Percentiles rank a stretch among this genome's conserved stretches.
Conservation (phyloP, 2,888 invertebrate species). For the Fragum whitleyi region DNA sequence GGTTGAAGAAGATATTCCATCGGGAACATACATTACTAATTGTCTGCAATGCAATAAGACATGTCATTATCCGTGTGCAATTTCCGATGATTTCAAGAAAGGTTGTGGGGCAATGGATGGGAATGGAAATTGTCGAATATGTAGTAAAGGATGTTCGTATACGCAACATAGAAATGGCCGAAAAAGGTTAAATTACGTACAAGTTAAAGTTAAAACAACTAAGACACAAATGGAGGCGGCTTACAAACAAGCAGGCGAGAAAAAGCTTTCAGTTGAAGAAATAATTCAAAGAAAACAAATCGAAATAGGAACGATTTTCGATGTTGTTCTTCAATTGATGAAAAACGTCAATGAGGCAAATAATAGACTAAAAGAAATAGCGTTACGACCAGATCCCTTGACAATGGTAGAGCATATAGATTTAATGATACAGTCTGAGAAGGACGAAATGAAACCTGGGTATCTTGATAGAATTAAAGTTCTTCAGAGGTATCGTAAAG, state of each 20-base stretch:
- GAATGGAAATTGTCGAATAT: conserved; percentile 45
- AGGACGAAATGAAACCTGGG: conserved; percentile 43
- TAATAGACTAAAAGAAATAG: conserved; percentile 66
- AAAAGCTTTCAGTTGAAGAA: conserved; percentile 35
- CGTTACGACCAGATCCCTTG: conserved; percentile 69
- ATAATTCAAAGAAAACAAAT: conserved; percentile 33
- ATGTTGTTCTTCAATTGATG: conserved; percentile 51
- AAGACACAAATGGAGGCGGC: conserved; percentile 60
- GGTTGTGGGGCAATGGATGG: conserved; percentile 62
- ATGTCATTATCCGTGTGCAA: conserved; percentile 70
- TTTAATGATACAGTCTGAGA: conserved; percentile 70
- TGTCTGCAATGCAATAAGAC: conserved; percentile 71
- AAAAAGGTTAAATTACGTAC: conserved; percentile 32
- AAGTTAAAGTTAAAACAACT: conserved; percentile 54
- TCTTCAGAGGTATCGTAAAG: background rate
- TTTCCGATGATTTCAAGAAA: conserved; percentile 63
- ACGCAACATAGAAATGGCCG: conserved; percentile 44
- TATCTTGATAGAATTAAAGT: background rate
- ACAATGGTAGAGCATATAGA: conserved; percentile 71
- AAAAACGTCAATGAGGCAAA: conserved; percentile 34
- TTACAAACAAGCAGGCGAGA: conserved; percentile 59
- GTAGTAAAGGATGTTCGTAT: conserved; percentile 56
- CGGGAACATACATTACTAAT: conserved; percentile 67
- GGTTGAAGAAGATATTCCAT: conserved; percentile 28
- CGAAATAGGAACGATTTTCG: conserved; percentile 45